These are phyloP conservation scores for Scaptomyza pallida DNA, from an alignment of 1,140 invertebrate genomes.

Conservation along the genomic window DNA sequence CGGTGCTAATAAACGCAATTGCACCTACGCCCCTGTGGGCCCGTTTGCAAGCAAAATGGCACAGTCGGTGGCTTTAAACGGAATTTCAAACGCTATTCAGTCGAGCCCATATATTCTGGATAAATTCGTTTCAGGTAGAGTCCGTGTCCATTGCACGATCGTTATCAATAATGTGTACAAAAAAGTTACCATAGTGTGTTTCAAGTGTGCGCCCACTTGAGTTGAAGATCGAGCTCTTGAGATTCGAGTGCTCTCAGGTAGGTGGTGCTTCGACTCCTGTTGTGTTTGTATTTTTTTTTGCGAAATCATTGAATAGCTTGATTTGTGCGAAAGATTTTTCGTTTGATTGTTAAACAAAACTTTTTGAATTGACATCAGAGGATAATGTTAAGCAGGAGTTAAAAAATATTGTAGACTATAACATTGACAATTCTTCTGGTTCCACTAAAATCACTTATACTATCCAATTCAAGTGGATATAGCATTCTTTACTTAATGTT, in stretches of 20 bases:
- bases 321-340: conserved; percentile 1
- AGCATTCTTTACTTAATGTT: too few species aligned
- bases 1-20: conserved; percentile 83
- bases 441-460: too few species aligned
- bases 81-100: conserved; percentile 60
- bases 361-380: neutral
- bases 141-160: conserved; percentile 38
- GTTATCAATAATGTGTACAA: conserved; percentile 57
- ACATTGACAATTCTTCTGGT: too few species aligned
- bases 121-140: conserved; percentile 45
- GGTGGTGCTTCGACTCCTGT: conserved; percentile 46
- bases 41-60: conserved; percentile 52
- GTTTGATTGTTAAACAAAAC: neutral
- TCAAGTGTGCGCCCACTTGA: conserved; percentile 81
- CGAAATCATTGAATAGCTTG: conserved; percentile 52
- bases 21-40: conserved; percentile 78
- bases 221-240: conserved; percentile 70
- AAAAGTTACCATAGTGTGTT: conserved; percentile 38
- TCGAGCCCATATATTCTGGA: conserved; percentile 46
- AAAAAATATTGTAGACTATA: too few species aligned
- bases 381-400: too few species aligned
- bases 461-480: too few species aligned
- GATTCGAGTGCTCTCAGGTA: conserved; percentile 73
- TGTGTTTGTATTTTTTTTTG: conserved; percentile 46
- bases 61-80: conserved; percentile 78